Conservation (phyloP, 2,113 vertebrate species). For the Lagopus muta region DNA sequence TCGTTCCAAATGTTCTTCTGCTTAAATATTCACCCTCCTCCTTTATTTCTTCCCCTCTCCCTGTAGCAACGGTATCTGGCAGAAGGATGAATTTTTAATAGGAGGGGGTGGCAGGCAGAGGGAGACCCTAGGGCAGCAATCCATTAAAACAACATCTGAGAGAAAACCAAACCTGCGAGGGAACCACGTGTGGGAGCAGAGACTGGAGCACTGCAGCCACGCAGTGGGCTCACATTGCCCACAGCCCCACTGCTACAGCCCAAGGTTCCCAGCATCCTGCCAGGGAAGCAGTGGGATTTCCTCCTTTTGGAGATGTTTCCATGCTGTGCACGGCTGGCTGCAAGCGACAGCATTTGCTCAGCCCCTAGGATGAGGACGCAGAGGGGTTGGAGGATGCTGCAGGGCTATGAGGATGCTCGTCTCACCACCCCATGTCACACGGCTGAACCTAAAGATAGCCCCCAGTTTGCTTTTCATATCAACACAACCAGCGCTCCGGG, state of each 20-base stretch:
- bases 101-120: neutral
- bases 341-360: neutral
- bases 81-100: slow-evolving; percentile 64
- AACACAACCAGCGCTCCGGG: slow-evolving; percentile 22
- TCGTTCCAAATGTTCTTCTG: neutral
- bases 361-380: neutral
- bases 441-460: slow-evolving; percentile 33
- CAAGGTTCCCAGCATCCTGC: neutral
- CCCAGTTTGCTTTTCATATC: neutral
- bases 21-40: slow-evolving; percentile 8
- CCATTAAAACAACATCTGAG: neutral
- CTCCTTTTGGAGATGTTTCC: neutral
- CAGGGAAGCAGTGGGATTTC: neutral
- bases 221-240: neutral
- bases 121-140: slow-evolving; percentile 29
- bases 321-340: neutral
- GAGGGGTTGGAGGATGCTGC: neutral
- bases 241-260: neutral
- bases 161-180: neutral
- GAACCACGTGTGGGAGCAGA: neutral
- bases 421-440: neutral
- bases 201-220: neutral
- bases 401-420: neutral
- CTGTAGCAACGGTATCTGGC: slow-evolving; percentile 41
- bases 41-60: slow-evolving; percentile 10